Percentiles rank a stretch among this genome's conserved stretches.
Conservation (phyloP, 1,140 invertebrate genomes). For the Drosophila ananassae region DNA sequence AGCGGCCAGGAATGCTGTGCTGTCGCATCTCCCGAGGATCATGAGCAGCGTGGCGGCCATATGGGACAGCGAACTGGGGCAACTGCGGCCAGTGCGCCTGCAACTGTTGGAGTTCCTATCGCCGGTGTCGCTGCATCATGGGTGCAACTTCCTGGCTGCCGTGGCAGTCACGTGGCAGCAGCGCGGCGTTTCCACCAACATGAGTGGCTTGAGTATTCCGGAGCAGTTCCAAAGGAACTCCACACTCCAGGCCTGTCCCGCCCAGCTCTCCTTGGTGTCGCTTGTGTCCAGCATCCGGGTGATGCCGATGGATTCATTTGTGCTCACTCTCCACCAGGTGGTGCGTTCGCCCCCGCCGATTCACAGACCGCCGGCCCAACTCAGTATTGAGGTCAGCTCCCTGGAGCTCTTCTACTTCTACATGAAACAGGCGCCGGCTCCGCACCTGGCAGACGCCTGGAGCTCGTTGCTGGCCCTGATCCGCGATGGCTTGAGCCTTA, state of each 20-base stretch:
- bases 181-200: conserved; percentile 82
- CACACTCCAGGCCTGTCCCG: conserved; percentile 87
- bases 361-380: conserved; percentile 87
- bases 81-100: conserved; percentile 87
- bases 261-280: conserved; percentile 92
- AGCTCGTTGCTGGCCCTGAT: conserved; percentile 90
- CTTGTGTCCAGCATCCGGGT: conserved; percentile 92
- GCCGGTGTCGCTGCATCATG: conserved; percentile 94
- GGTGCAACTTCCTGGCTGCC: conserved; percentile 92
- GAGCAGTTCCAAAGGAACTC: conserved; percentile 81
- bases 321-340: conserved; percentile 93
- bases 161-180: conserved; percentile 96
- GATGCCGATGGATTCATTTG: conserved; percentile 93
- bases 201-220: conserved; percentile 72
- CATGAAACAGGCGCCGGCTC: conserved; percentile 88
- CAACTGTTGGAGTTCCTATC: conserved; percentile 94
- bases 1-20: conserved; percentile 89
- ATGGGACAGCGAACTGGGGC: conserved; percentile 89
- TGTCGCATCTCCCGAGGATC: conserved; percentile 92
- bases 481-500: conserved; percentile 89
- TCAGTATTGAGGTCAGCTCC: conserved; percentile 87
- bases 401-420: conserved; percentile 89
- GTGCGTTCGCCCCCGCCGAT: conserved; percentile 91
- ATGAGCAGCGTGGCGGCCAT: conserved; percentile 91
- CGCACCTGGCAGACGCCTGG: conserved; percentile 92